Base-by-base conservation (phyloP, 2,888 invertebrate species). In the Mesoligia furuncula region DNA sequence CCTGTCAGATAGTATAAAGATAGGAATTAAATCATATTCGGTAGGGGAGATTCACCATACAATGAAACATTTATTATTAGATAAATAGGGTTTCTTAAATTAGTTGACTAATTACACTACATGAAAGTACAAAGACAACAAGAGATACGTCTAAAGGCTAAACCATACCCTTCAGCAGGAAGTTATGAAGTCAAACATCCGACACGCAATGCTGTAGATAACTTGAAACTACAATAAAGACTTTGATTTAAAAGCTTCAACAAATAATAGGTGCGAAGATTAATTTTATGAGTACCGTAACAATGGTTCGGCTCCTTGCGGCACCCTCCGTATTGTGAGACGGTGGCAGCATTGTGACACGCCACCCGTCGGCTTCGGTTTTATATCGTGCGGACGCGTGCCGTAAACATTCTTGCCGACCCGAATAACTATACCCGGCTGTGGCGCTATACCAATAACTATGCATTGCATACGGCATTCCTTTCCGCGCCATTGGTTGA, bases 371-470 rank as follows among this genome's bases (percentile, higher is more conserved):
- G 79, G 85, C 88, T 85, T 79, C 90, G 87, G 85, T 88, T 91
- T 91, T 90, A 90, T 88, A 78, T 76, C 81, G 64, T 66, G 65
- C 65, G 80, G 77, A 79, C 84, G 88, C 86, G 81, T 90, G 84
- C 91, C 90, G 80, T 86, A 85, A 88, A 89, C 90, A 92, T 93
- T 93, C 93, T 90, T 89, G 85, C 81, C 77, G 88, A 87, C 88
- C 90, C 90, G 80, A 91, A 92, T 91, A 92, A 87, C 90, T 90
- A 84, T 90, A 84, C 88, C 85, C 85, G 77, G 80, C 88, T 87
- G 87, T 84, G 89, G 82, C 84, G 87, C 89, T 90, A 79, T 76
- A 89, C 88, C 90, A 90, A 92, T 91, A 92, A 88, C 89, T 90
- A 89, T 90, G 89, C 90, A 91, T 88, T 91, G 90, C 89, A 86